Evolutionary conservation across 2,797 vertebrate genomes (phyloP), one percentile per base, ranked within the genome.

Genomic region (Catamblyrhynchus diadema): DNA sequence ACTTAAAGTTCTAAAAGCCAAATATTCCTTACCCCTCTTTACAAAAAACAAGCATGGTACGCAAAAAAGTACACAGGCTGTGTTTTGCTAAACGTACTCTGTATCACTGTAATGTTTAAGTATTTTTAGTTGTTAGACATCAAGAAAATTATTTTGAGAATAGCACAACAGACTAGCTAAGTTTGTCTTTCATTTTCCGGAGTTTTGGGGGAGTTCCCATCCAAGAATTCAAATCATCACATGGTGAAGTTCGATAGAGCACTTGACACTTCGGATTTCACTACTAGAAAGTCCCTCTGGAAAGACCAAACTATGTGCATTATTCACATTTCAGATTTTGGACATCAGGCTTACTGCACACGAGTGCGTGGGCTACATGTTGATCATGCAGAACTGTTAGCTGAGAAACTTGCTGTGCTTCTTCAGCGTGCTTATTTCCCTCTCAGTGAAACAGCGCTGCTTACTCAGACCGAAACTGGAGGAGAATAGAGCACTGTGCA

Each of bases 231-330:
- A n/a, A 48, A 81, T 57, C 28, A 37, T 88, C 89, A 88, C 89
- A 61, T 30, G 75, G 56, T 88, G 42, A 89, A 78, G 50, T 30
- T 23, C 75, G 39, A 71, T 7, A 51, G 51, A 81, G 74, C 8
- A 50, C 73, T 44, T 92, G 66, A 69, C 74, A 71, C 83, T 50
- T 91, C 1, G 25, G 59, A 94, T 95, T 96, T 96, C 59, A 72
- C 85, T 74, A 73, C 56, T 32, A 89, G 41, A 93, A 95, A 96
- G 71, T 80, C 84, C 95, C 95, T 71, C 42, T 32, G 59, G 47
- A 89, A 35, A 84, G 72, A 91, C 37, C 77, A 86, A 81, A 86
- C 45, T 67, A 78, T 32, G 71, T 17, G 85, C 37, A 47, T 77
- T 83, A 95, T 44, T 95, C 33, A 66, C 54, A 39, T 25, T 67